A percentile compares a stretch with the other conserved stretches of the same genome.
These are phyloP conservation scores for Molanna angustata DNA, from an alignment of 2,888 invertebrate species.

Conservation along the genomic window DNA sequence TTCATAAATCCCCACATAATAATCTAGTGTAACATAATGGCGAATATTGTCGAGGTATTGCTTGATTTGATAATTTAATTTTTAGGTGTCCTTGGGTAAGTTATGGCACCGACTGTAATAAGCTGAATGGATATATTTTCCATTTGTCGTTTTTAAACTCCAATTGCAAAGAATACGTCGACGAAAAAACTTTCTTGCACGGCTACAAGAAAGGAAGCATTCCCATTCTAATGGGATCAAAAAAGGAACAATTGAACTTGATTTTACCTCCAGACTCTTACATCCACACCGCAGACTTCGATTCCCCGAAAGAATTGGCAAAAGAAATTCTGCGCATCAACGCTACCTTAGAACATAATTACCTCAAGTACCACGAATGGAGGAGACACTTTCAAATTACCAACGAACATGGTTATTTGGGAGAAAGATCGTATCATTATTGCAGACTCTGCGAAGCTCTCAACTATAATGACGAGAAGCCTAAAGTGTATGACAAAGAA, in stretches of 20 bases:
- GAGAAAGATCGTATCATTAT: constrained; percentile 56
- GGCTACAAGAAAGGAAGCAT: constrained; percentile 60
- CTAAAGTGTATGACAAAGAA: constrained; percentile 41
- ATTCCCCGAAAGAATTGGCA: constrained; percentile 51
- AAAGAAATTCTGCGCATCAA: constrained; percentile 51
- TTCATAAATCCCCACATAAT: too few relatives aligned
- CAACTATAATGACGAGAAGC: constrained; percentile 46
- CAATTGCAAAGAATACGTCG: constrained; percentile 66
- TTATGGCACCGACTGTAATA: constrained; percentile 57
- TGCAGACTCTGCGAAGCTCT: constrained; percentile 59
- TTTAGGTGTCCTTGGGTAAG: constrained; percentile 63
- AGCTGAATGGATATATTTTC: constrained; percentile 60
- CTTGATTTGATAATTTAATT: too few relatives aligned
- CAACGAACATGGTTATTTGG: constrained; percentile 69
- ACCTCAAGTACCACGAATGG: constrained; percentile 57
- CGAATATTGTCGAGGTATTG: too few relatives aligned
- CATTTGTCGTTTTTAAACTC: constrained; percentile 70
- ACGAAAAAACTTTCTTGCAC: constrained; percentile 68
- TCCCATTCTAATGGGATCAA: constrained; percentile 64
- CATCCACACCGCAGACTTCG: constrained; percentile 58
- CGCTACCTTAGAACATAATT: constrained; percentile 40
- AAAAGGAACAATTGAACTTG: constrained; percentile 43
- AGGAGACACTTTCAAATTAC: constrained; percentile 53
- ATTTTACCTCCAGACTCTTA: constrained; percentile 63
- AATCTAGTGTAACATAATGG: too few relatives aligned